Conservation (phyloP, 2,888 invertebrate genomes). For the Schrankia costaestrigalis region DNA sequence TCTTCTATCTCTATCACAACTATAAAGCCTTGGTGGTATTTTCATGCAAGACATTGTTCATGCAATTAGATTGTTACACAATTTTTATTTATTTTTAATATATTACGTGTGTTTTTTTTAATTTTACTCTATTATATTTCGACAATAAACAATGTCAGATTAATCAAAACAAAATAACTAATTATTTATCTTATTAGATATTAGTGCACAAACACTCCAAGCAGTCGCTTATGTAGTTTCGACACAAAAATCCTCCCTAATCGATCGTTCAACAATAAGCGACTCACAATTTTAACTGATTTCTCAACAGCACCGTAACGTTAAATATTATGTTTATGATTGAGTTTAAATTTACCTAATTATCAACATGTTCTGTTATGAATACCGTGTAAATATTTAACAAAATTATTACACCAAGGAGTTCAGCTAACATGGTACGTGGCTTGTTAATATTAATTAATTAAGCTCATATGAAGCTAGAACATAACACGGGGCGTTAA, state of each 20-base stretch:
- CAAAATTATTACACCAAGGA: constrained; percentile 54
- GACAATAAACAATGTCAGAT: constrained; percentile 13
- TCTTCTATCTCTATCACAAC: too few relatives aligned
- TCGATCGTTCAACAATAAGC: constrained; percentile 12
- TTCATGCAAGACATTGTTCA: too few relatives aligned
- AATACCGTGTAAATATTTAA: constrained; percentile 53
- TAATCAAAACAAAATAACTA: constrained; percentile 21
- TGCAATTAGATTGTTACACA: too few relatives aligned
- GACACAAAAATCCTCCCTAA: constrained; percentile 19
- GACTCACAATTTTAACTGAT: constrained; percentile 19
- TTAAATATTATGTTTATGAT: constrained; percentile 15
- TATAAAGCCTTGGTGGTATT: too few relatives aligned
- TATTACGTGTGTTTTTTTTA: too few relatives aligned
- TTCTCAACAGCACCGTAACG: constrained; percentile 16
- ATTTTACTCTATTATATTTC: too few relatives aligned
- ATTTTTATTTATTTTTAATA: too few relatives aligned
- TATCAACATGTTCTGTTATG: constrained; percentile 33
- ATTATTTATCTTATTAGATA: constrained; percentile 21
- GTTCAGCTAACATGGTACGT: constrained; percentile 51
- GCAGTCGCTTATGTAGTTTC: constrained; percentile 20
- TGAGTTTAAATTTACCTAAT: constrained; percentile 27
- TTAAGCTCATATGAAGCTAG: constrained; percentile 49
- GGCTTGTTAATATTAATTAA: constrained; percentile 67
- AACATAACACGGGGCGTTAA: constrained; percentile 46
- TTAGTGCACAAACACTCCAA: constrained; percentile 15